A percentile compares a stretch with the other conserved stretches of the same genome.
These are phyloP conservation scores for Toxotes lorentzi DNA, from an alignment of 2,797 vertebrate genomes.

Conservation along the genomic window DNA sequence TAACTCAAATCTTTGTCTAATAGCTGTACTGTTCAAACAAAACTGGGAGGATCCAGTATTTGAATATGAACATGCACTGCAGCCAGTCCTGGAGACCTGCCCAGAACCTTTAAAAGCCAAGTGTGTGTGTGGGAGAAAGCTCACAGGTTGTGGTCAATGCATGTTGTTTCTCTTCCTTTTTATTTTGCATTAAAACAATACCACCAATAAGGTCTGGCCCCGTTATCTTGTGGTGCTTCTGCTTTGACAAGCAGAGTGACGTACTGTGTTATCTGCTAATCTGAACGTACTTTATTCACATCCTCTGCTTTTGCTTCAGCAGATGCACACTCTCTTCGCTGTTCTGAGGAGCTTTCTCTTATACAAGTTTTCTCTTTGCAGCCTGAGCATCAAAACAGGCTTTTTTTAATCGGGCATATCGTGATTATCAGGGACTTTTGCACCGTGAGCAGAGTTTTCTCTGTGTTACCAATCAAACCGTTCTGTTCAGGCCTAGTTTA, in stretches of 20 bases:
- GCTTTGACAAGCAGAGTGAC: neutral
- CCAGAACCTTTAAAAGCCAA: conserved; percentile 24
- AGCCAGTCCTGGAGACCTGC: conserved; percentile 43
- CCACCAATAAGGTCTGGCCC: neutral
- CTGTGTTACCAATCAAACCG: conserved; percentile 18
- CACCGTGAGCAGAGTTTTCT: conserved; percentile 18
- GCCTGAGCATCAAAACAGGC: too few species aligned
- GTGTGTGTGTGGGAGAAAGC: neutral
- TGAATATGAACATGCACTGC: conserved; percentile 61
- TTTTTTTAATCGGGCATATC: neutral
- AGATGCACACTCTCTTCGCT: neutral
- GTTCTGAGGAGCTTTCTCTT: neutral
- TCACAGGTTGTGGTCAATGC: neutral
- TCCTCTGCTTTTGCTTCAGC: neutral
- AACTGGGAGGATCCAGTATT: conserved; percentile 62
- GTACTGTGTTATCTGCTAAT: conserved; percentile 9
- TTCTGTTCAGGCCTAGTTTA: conserved; percentile 10
- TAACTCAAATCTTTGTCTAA: conserved; percentile 56
- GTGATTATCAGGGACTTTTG: neutral
- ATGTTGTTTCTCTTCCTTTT: conserved; percentile 24
- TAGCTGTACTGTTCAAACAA: conserved; percentile 70
- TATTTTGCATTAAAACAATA: conserved; percentile 30
- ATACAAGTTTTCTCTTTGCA: neutral
- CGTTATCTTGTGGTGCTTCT: conserved; percentile 8
- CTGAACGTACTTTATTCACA: neutral